These are phyloP conservation scores for Podiceps cristatus DNA, from an alignment of 2,113 vertebrate species.

Conservation along the genomic window DNA sequence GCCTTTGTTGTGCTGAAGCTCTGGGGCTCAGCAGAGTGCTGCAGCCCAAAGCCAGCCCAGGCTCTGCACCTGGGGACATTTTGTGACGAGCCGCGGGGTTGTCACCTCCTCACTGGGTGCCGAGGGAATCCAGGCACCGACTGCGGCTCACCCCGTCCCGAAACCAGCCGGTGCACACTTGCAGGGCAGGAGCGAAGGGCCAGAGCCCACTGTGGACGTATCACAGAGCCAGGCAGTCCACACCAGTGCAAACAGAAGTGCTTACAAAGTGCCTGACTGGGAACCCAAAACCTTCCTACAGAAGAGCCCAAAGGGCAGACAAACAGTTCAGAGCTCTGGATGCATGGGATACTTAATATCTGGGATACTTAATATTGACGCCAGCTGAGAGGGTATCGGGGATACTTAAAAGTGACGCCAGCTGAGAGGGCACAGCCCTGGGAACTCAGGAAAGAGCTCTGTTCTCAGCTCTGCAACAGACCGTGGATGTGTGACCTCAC, in stretches of 20 bases:
- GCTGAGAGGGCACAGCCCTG: background rate
- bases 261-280: background rate
- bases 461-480: background rate
- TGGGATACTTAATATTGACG: background rate
- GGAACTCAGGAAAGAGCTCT: background rate
- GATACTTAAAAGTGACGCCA: background rate
- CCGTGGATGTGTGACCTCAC: background rate
- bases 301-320: background rate
- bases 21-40: background rate
- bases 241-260: accelerated
- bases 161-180: background rate
- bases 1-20: background rate
- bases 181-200: background rate
- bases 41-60: background rate
- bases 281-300: background rate
- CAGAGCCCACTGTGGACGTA: accelerated
- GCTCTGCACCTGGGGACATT: background rate
- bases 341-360: accelerated
- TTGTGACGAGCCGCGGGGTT: background rate
- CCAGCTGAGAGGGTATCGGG: background rate
- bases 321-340: background rate
- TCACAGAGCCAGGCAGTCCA: background rate
- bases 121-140: background rate
- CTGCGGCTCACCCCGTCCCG: background rate
- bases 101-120: background rate